Conservation (phyloP, 2,888 invertebrate genomes). For the Geophilus truncorum region DNA sequence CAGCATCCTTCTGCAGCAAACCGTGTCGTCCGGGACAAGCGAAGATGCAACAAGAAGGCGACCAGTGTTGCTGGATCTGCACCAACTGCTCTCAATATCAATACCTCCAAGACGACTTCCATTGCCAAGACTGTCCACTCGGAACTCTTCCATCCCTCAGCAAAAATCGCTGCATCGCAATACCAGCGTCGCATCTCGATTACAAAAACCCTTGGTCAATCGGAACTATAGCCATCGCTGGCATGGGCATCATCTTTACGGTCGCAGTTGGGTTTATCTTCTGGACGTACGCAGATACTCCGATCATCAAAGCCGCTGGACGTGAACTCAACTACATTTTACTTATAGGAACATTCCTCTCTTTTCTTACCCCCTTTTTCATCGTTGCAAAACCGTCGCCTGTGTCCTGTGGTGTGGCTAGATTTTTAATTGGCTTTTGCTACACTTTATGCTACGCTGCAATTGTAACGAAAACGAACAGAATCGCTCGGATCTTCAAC, state of each 20-base stretch:
- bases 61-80: conserved; percentile 56
- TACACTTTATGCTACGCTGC: conserved; percentile 56
- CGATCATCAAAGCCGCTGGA: conserved; percentile 57
- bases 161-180: conserved; percentile 48
- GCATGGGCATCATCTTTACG: conserved; percentile 48
- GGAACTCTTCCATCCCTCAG: conserved; percentile 48
- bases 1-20: conserved; percentile 51
- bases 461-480: conserved; percentile 56
- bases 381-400: conserved; percentile 53
- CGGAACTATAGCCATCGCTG: conserved; percentile 47
- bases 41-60: conserved; percentile 43
- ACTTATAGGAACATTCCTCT: conserved; percentile 53
- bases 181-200: conserved; percentile 52
- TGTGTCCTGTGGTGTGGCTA: conserved; percentile 52
- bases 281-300: conserved; percentile 54
- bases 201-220: conserved; percentile 53
- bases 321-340: conserved; percentile 54
- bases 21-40: conserved; percentile 47
- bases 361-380: conserved; percentile 54
- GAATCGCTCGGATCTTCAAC: conserved; percentile 57
- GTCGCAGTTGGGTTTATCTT: conserved; percentile 52
- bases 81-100: conserved; percentile 52
- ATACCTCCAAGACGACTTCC: conserved; percentile 49
- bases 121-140: conserved; percentile 51
- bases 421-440: conserved; percentile 55